Percentiles rank a stretch among this genome's conserved stretches.
phyloP scores from a whole-genome alignment of 2,797 vertebrate species.

The Tokudaia tokunoshimensis region DNA sequence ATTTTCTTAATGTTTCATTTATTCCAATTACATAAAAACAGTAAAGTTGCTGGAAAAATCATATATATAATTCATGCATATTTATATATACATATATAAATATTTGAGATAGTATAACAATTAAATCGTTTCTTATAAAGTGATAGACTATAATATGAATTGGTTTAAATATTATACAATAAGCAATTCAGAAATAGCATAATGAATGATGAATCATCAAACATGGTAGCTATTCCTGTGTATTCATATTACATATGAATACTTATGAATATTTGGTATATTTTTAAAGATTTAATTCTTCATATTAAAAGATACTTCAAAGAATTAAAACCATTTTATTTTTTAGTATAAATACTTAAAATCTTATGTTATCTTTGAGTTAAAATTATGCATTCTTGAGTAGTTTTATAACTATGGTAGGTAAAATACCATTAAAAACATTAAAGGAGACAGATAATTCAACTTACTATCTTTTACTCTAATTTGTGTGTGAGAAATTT shows the following conservation, averaged over 20 bases:
- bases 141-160: background rate
- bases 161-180: background rate
- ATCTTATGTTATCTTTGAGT: background rate
- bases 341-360: conserved; percentile 47
- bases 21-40: background rate
- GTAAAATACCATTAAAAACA: conserved; percentile 26
- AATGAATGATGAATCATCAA: background rate
- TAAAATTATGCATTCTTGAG: background rate
- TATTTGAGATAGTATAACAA: background rate
- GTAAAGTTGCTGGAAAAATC: background rate
- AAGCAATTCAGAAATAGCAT: background rate
- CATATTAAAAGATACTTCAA: background rate
- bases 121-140: background rate
- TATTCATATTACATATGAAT: background rate
- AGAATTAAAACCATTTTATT: background rate
- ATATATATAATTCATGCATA: too few relatives aligned
- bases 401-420: background rate
- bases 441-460: background rate
- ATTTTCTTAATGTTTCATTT: background rate
- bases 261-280: background rate
- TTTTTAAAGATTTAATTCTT: conserved; percentile 3
- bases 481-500: background rate
- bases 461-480: background rate
- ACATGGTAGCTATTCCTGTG: background rate
- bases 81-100: background rate